phyloP scores from a whole-genome alignment of 2,888 invertebrate genomes.

The Dasypogon diadema region DNA sequence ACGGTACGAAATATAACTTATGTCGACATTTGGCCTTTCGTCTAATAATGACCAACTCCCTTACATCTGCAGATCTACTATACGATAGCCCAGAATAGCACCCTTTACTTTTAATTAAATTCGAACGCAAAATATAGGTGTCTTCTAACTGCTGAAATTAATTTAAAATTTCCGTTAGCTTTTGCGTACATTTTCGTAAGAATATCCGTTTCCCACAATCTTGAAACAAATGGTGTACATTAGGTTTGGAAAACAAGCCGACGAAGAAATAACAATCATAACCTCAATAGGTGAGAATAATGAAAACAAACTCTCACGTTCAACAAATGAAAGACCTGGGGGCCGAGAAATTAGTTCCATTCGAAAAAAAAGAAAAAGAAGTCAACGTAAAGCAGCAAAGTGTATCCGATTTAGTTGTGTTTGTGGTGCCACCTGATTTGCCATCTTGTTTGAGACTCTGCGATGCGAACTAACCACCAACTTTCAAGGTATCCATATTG shows the following conservation, averaged over 20 bases:
- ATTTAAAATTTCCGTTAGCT: not conserved
- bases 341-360: not conserved
- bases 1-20: too few species aligned
- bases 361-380: not conserved
- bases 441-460: not conserved
- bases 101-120: too few species aligned
- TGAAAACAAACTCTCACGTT: slow-evolving; percentile 34
- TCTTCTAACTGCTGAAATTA: too few species aligned
- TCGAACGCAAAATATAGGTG: too few species aligned
- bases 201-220: not conserved
- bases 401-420: too few species aligned
- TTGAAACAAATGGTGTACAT: not conserved
- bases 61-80: too few species aligned
- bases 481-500: not conserved
- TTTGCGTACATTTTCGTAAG: not conserved
- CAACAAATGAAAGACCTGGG: slow-evolving; percentile 6
- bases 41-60: not conserved
- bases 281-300: slow-evolving; percentile 26
- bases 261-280: slow-evolving; percentile 25
- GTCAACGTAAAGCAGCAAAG: not conserved
- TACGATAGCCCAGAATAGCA: too few species aligned
- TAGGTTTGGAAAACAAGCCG: slow-evolving; percentile 28
- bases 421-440: not conserved
- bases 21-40: too few species aligned
- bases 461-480: not conserved